Evolutionary conservation across 1,140 invertebrate species (phyloP).

Genomic region (Varroa destructor): DNA sequence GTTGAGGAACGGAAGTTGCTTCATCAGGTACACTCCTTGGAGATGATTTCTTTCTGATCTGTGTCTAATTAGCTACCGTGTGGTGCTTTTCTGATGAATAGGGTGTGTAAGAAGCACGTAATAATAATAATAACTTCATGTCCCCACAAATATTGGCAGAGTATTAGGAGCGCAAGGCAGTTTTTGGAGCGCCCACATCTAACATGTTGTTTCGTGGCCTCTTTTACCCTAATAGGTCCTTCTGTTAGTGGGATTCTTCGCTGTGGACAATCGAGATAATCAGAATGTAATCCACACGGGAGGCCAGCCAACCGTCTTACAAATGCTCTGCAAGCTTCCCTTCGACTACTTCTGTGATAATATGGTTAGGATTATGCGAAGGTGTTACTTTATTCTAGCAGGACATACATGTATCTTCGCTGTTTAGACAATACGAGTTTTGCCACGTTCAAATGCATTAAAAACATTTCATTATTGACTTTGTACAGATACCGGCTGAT

Average conservation of each 20-base stretch:
- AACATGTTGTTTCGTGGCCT: no score
- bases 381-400: not conserved
- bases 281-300: constrained; percentile 67
- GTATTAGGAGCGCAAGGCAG: no score
- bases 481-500: no score
- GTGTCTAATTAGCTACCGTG: no score
- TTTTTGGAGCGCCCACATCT: no score
- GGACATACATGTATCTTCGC: not conserved
- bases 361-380: not conserved
- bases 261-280: constrained; percentile 61
- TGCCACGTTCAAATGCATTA: no score
- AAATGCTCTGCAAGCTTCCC: constrained; percentile 73
- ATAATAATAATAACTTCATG: no score
- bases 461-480: no score
- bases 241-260: constrained; percentile 63
- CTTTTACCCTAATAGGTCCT: constrained; percentile 44
- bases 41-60: no score
- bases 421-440: not conserved
- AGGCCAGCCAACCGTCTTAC: constrained; percentile 65
- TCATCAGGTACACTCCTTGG: constrained; percentile 43
- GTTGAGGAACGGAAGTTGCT: constrained; percentile 45
- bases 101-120: no score
- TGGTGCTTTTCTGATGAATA: no score
- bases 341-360: constrained; percentile 71
- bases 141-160: no score